Evolutionary conservation across 2,113 vertebrate species (phyloP), one percentile per base, ranked within the genome.

Genomic region (Chlamydotis undulata): DNA sequence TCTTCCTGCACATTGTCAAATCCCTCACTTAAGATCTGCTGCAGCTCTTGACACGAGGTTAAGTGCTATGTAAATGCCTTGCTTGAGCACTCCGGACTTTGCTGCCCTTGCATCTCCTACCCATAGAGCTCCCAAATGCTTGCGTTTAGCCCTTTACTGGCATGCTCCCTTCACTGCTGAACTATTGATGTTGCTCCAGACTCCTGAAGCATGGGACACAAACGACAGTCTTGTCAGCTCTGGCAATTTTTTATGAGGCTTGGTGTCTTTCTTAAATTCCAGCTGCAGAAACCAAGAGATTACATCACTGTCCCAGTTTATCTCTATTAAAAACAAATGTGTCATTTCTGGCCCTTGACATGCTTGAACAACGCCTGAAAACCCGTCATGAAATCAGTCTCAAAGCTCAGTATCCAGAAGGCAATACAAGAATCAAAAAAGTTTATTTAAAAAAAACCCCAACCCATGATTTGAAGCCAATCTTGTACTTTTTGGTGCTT

Each of bases 61-160:
- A 93, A 96, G 92, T 76, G 93, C 89, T 80, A 73, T 55, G 83
- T 50, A 95, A 95, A 95, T 69, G 67, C 53, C 53, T 81, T 5
- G 28, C 57, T 76, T 21, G 31, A 87, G 65, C 57, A 69, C 53
- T 91, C n/a, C 53, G 64, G 79, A 84, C 61, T 92, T 86, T 33
- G 64, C 53, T 91, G 83, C 77, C 83, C 70, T 94, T 75, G 67
- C 21, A 49, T 56, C 81, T 82, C 7, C 0, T 13, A 49, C 19
- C 14, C 7, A 61, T 15, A 19, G 55, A 81, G 89, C 56, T 87
- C 53, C 35, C 53, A 68, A 75, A 82, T 26, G 35, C 70, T 57
- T 50, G 53, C 3, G 5, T 82, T 92, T 61, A 94, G 91, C 55
- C 61, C 69, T 85, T 91, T 22, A 21, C 50, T 65, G 49, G 50